phyloP scores from a whole-genome alignment of 1,140 invertebrate species.

The Archivesica marissinica region DNA sequence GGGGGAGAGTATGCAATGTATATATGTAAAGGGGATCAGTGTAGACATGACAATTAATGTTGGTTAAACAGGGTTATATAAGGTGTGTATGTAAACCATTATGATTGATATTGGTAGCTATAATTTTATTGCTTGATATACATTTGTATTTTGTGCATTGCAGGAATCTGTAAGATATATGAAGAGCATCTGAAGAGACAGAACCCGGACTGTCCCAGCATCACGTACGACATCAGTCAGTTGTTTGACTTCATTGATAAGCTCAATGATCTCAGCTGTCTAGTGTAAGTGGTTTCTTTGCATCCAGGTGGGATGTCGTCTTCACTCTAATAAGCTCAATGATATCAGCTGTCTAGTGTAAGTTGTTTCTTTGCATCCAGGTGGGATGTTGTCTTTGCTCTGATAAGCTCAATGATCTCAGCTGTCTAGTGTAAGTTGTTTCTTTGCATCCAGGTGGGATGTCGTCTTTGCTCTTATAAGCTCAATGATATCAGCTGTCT shows the following conservation, averaged over 20 bases:
- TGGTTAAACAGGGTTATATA: too few relatives aligned
- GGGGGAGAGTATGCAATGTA: too few relatives aligned
- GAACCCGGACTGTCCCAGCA: conserved; percentile 97
- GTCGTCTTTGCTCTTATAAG: conserved; percentile 81
- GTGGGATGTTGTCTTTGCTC: too few relatives aligned
- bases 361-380: too few relatives aligned
- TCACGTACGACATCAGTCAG: conserved; percentile 99
- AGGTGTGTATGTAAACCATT: too few relatives aligned
- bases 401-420: conserved; percentile 27
- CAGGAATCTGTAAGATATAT: conserved; percentile 84
- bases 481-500: conserved; percentile 41
- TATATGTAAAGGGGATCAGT: too few relatives aligned
- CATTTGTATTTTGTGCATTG: conserved; percentile 47
- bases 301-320: too few relatives aligned
- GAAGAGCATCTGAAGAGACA: conserved; percentile 90
- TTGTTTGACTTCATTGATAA: conserved; percentile 94
- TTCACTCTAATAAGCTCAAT: conserved; percentile 76
- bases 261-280: conserved; percentile 38
- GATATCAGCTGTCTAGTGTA: conserved; percentile 49
- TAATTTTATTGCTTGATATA: too few relatives aligned
- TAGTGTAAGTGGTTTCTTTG: conserved; percentile 37
- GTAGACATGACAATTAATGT: too few relatives aligned
- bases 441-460: too few relatives aligned
- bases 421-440: conserved; percentile 43
- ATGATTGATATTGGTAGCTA: too few relatives aligned